A percentile compares a stretch with the other conserved stretches of the same genome.
These are phyloP conservation scores for Cryptoleucopteryx plumbea DNA, from an alignment of 2,113 vertebrate genomes.

Conservation along the genomic window DNA sequence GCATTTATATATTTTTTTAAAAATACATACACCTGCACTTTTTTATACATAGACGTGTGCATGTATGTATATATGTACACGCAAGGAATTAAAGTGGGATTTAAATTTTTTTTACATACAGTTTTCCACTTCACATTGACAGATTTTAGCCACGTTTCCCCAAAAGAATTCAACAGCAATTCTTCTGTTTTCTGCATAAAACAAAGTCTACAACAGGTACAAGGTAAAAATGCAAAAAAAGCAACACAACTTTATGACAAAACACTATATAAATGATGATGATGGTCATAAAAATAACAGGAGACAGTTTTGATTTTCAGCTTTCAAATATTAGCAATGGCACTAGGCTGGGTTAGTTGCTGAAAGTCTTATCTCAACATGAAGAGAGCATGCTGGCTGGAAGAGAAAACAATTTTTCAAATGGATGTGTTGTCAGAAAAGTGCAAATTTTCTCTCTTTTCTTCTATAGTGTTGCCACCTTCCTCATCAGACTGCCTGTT, in stretches of 20 bases:
- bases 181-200: not conserved
- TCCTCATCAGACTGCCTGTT: not conserved
- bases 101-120: not conserved
- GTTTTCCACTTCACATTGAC: not conserved
- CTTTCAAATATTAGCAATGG: not conserved
- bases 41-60: not conserved
- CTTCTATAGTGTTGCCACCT: accelerated
- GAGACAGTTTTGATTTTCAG: not conserved
- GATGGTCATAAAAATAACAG: not conserved
- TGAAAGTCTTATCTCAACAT: not conserved
- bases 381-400: not conserved
- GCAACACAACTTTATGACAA: not conserved
- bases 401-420: not conserved
- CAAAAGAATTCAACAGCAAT: not conserved
- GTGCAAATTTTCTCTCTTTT: not conserved
- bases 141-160: not conserved
- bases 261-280: not conserved
- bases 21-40: not conserved
- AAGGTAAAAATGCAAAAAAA: not conserved
- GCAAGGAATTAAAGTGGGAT: not conserved
- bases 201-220: not conserved
- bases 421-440: not conserved
- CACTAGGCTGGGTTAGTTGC: not conserved
- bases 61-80: not conserved
- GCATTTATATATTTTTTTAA: not conserved